phyloP scores from a whole-genome alignment of 2,113 vertebrate genomes.

The Orycteropus afer region DNA sequence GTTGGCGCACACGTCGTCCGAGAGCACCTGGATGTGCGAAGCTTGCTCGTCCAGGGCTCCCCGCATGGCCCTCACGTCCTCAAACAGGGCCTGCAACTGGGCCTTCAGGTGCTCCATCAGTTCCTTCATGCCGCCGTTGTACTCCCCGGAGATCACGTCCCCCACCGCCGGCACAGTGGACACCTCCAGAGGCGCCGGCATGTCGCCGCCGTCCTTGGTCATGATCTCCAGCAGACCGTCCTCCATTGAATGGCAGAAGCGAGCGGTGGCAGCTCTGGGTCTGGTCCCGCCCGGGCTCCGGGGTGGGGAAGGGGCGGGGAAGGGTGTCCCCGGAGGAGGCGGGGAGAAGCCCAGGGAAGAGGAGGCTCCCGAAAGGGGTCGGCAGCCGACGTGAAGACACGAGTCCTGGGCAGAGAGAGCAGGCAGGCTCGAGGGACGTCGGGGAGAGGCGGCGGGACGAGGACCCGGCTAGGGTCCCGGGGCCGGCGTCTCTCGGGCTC shows the following conservation, averaged over 20 bases:
- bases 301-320: not conserved
- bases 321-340: conserved; percentile 22
- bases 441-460: not conserved
- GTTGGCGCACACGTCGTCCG: conserved; percentile 83
- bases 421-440: not conserved
- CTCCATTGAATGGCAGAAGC: conserved; percentile 76
- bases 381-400: not conserved
- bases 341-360: not conserved
- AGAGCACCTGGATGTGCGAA: conserved; percentile 83
- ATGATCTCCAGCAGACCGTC: conserved; percentile 79
- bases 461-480: not conserved
- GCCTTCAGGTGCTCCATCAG: conserved; percentile 81
- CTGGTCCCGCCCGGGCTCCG: conserved; percentile 49
- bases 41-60: conserved; percentile 82
- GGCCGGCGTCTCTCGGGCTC: conserved; percentile 21
- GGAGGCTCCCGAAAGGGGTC: not conserved
- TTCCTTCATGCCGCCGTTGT: conserved; percentile 83
- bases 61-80: conserved; percentile 82
- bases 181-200: conserved; percentile 79
- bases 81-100: conserved; percentile 81
- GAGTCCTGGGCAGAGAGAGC: not conserved
- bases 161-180: conserved; percentile 78
- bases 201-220: conserved; percentile 81
- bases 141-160: conserved; percentile 81
- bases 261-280: conserved; percentile 56